Evolutionary conservation across 2,113 vertebrate genomes (phyloP).

Genomic region (Clarias gariepinus): DNA sequence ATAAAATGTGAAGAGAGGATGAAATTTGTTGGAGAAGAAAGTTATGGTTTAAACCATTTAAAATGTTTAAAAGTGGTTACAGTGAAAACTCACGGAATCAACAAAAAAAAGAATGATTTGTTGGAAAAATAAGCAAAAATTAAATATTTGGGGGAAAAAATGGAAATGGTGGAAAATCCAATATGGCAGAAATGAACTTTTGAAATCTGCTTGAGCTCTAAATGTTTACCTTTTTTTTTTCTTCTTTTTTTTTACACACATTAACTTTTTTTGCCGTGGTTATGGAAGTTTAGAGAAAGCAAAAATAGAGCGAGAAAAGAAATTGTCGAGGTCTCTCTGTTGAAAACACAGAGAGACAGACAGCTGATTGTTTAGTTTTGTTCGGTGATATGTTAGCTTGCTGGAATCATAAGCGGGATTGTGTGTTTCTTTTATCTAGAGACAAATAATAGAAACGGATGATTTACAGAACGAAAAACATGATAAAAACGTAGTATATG

Average conservation of each 20-base stretch:
- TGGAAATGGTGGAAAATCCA: neutral
- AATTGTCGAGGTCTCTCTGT: neutral
- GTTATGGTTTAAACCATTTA: too few relatives aligned
- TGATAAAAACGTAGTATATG: conserved; percentile 83
- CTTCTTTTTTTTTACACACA: too few relatives aligned
- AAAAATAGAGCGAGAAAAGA: neutral
- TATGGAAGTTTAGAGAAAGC: neutral
- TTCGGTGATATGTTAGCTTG: neutral
- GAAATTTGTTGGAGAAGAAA: too few relatives aligned
- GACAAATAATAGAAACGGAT: too few relatives aligned
- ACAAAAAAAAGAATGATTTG: neutral
- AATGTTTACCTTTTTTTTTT: neutral
- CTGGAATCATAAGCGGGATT: neutral
- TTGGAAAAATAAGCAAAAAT: neutral
- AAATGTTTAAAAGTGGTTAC: too few relatives aligned
- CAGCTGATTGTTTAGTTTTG: neutral
- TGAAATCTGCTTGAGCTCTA: neutral
- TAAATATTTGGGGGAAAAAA: neutral
- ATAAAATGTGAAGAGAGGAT: too few relatives aligned
- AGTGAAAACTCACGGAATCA: neutral
- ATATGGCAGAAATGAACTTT: neutral
- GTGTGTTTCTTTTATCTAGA: neutral
- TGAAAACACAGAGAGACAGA: neutral
- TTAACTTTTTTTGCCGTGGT: neutral
- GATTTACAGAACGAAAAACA: conserved; percentile 52